Base-by-base conservation (phyloP, 1,140 invertebrate species). In the Dendrolimus punctatus region DNA sequence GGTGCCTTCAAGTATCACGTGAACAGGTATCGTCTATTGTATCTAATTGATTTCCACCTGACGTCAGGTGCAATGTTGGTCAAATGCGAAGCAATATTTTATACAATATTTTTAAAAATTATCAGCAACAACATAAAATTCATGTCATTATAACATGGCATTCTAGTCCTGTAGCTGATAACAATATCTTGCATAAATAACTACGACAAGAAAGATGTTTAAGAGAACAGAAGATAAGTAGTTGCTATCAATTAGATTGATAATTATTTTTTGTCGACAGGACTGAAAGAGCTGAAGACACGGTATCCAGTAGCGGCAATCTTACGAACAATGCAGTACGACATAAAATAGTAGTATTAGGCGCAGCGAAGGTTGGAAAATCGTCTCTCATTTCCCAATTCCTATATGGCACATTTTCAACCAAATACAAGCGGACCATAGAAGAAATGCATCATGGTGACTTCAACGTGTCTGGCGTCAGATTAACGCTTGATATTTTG, bases 381-480 rank as follows among this genome's bases (percentile, higher is more conserved):
- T 96, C 95, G 1, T 95, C 95, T 6, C 92, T 98, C 64, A 96
- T 98, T 69, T 91, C 92, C 46, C 95, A 97, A 82, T 98, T 98
- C 84, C 91, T 98, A 0, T 96, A 97, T 83, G 91, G 90, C 60
- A 92, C 91, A 51, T 97, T 96, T 79, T 93, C 93, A 2, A 85
- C 92, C 3, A 96, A 97, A 77, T 97, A 98, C 82, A 96, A 95
- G 76, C 89, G 94, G 39, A 98, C 96, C 4, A 92, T 98, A 6
- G 96, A 98, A 72, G 96, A 98, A 72, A 95, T 96, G 91, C 95
- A 98, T 80, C 92, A 94, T 60, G 95, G 94, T 0, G 94, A 96
- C 72, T 97, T 96, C 81, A 93, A 94, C 63, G 92, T 96, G 5
- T 88, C 90, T 46, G 93, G 93, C 40, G 93, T 94, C 4, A 91